Base-by-base conservation (phyloP, 2,888 invertebrate species). In the Pyrochroa serraticornis region DNA sequence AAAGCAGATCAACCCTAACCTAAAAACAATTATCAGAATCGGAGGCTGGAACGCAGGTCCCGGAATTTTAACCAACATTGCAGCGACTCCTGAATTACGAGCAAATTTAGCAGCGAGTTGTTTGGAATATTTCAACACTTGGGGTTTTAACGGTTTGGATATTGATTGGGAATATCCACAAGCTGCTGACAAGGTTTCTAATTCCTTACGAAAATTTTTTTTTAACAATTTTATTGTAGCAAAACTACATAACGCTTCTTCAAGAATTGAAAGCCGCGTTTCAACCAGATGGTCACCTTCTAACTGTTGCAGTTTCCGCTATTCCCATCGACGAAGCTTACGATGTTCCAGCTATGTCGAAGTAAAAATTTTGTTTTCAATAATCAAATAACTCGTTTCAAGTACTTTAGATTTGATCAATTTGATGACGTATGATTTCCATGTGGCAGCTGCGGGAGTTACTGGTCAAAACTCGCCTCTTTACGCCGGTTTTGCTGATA, bases 391-490 rank as follows among this genome's bases (percentile, higher is more conserved):
- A 7, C 34, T 3, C 13, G 12, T 6, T 62, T 67, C 14, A 42
- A 73, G 73, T 13, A 42, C 61, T 13, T 57, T 71, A 39, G 72
- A 72, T 50, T 58, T 70, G 89, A 90, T 72, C 31, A 72, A 71
- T 46, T 59, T 73, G 1, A 73, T 73, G 73, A 53, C 64, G 6
- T 73, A 72, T 65, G 91, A 91, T 71, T 81, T 88, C 70, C 85
- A 89, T 66, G 89, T 90, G 0, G 76, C 85, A 0, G 88, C 87
- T 85, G 87, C 90, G 39, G 35, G 73, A 0, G 77, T 77, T 0
- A 85, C 87, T 0, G 89, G 88, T 0, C 83, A 87, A 44, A 87
- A 89, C 67, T 82, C 90, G 0, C 86, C 88, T 0, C 78, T 91
- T 0, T 84, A 84, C 77, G 32, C 76, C 76, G 1, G 82, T 84